Evolutionary conservation across 1,140 invertebrate species (phyloP).

Genomic region (Formica exsecta): DNA sequence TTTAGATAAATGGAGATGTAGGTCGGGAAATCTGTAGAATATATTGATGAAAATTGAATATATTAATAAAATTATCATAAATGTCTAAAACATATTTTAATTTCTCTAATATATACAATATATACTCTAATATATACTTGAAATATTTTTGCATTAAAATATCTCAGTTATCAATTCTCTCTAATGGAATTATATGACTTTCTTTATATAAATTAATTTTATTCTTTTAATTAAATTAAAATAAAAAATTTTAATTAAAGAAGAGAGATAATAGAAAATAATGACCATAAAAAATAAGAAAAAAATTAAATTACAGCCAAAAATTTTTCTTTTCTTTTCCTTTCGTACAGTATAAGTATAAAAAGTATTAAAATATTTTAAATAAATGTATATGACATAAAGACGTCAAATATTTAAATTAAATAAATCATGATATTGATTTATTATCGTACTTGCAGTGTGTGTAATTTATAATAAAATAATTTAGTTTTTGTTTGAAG

Average conservation of each 20-base stretch:
- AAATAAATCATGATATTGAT: constrained; percentile 5
- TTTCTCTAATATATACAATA: neutral
- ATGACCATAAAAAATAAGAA: neutral
- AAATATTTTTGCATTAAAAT: neutral
- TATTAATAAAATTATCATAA: neutral
- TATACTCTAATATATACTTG: too few species aligned
- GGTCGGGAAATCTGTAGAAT: neutral
- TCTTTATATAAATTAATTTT: neutral
- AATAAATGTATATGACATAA: neutral
- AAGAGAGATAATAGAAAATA: neutral
- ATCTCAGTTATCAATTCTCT: neutral
- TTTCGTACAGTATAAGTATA: neutral
- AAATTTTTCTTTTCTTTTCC: too few species aligned
- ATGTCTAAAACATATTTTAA: neutral
- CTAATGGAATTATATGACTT: neutral
- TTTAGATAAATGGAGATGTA: too few species aligned
- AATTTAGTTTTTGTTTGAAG: neutral
- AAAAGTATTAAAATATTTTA: neutral
- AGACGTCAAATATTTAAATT: neutral
- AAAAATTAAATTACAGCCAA: too few species aligned
- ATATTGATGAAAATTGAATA: neutral
- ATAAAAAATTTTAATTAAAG: neutral
- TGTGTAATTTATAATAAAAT: neutral
- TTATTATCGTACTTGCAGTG: neutral
- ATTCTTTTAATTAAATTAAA: neutral